phyloP scores from a whole-genome alignment of 2,113 vertebrate species.

The Datnioides undecimradiatus region DNA sequence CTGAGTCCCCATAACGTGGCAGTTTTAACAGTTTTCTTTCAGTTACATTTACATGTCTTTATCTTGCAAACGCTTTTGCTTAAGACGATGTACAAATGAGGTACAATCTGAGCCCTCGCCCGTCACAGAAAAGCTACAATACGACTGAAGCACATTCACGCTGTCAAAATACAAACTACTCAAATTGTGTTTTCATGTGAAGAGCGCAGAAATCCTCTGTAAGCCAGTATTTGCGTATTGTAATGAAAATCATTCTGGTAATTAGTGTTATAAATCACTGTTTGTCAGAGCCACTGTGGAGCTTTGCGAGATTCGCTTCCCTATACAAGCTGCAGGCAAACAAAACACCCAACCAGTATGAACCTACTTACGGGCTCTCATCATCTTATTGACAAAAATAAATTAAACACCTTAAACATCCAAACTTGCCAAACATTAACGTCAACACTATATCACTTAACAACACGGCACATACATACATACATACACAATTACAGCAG shows the following conservation, averaged over 20 bases:
- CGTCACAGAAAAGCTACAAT: background rate
- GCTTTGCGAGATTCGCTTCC: background rate
- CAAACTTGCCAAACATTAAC: background rate
- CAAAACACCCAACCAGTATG: background rate
- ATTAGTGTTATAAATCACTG: conserved; percentile 6
- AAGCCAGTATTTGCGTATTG: background rate
- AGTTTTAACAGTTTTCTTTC: background rate
- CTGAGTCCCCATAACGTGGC: background rate
- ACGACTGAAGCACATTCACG: background rate
- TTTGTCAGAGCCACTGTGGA: background rate
- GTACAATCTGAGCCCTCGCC: background rate
- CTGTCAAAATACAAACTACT: background rate
- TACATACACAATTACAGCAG: background rate
- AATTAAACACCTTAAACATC: background rate
- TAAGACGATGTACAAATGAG: background rate
- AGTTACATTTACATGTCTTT: background rate
- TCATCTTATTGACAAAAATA: background rate
- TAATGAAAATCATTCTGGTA: conserved; percentile 2
- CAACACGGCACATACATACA: background rate
- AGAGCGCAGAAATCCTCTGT: background rate
- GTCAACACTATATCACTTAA: background rate
- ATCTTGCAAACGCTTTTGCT: background rate
- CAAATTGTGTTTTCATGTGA: background rate
- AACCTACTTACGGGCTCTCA: background rate
- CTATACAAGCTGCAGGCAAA: conserved; percentile 9